phyloP scores from a whole-genome alignment of 2,797 vertebrate species.

The Mycteria americana region DNA sequence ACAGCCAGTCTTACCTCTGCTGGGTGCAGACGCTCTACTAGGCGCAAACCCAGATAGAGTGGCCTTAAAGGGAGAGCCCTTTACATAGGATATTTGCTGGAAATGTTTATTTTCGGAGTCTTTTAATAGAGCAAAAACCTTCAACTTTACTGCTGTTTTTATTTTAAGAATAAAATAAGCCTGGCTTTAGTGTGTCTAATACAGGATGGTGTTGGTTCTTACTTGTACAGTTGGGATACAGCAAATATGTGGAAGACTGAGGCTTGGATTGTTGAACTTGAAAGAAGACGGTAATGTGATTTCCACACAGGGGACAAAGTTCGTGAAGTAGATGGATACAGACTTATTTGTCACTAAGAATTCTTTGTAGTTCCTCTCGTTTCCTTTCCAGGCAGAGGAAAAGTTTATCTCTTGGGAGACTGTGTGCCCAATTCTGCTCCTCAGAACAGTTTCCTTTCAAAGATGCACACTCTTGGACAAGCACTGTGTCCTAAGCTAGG shows the following conservation, averaged over 20 bases:
- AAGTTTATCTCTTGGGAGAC: background rate
- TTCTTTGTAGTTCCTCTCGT: background rate
- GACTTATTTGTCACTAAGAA: background rate
- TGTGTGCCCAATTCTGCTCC: background rate
- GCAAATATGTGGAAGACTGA: background rate
- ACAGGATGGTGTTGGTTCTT: constrained; percentile 36
- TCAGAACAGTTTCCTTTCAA: background rate
- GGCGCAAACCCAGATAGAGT: constrained; percentile 70
- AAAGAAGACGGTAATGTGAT: background rate
- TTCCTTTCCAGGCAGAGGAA: background rate
- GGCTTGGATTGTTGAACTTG: background rate
- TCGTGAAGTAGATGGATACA: background rate
- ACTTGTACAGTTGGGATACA: background rate
- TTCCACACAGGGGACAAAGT: background rate
- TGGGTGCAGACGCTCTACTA: constrained; percentile 59
- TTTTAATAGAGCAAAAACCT: constrained; percentile 64
- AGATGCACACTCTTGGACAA: background rate
- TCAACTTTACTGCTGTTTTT: constrained; percentile 68
- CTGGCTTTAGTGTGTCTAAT: constrained; percentile 67
- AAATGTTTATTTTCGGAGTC: constrained; percentile 58
- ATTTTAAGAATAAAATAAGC: constrained; percentile 75
- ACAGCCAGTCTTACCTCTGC: background rate
- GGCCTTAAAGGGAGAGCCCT: constrained; percentile 2
- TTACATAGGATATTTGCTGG: constrained; percentile 43
- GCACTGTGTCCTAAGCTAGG: background rate